These are phyloP conservation scores for Pemphigus obesinymphae DNA, from an alignment of 1,140 invertebrate species.

Conservation along the genomic window DNA sequence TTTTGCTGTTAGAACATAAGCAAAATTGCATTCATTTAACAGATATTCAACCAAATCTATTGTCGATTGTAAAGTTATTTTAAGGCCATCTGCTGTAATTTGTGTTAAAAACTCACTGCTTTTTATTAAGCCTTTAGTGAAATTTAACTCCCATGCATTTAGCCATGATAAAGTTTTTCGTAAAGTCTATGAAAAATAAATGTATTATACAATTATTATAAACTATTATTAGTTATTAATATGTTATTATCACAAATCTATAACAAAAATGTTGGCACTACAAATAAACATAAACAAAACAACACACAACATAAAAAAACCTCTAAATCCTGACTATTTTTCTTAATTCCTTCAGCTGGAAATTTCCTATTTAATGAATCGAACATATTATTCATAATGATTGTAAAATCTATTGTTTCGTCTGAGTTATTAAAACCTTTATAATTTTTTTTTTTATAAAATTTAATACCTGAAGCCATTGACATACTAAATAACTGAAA, in stretches of 20 bases:
- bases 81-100: not conserved
- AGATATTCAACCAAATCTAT: not conserved
- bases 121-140: not conserved
- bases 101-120: not conserved
- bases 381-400: not conserved
- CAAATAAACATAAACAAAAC: too few relatives aligned
- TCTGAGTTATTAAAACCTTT: not conserved
- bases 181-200: not conserved
- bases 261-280: too few relatives aligned
- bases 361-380: too few relatives aligned
- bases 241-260: too few relatives aligned
- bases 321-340: not conserved
- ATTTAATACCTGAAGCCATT: not conserved
- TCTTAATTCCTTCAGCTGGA: not conserved
- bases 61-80: not conserved
- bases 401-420: not conserved
- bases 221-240: too few relatives aligned
- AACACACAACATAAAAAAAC: not conserved
- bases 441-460: conserved; percentile 10
- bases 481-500: not conserved
- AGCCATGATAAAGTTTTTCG: not conserved
- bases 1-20: not conserved
- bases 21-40: not conserved
- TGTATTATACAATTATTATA: too few relatives aligned
- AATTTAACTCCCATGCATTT: not conserved